A percentile compares a stretch with the other conserved stretches of the same genome.
These are phyloP conservation scores for Oncopodura yosiiana DNA, from an alignment of 1,140 invertebrate species.

Conservation along the genomic window DNA sequence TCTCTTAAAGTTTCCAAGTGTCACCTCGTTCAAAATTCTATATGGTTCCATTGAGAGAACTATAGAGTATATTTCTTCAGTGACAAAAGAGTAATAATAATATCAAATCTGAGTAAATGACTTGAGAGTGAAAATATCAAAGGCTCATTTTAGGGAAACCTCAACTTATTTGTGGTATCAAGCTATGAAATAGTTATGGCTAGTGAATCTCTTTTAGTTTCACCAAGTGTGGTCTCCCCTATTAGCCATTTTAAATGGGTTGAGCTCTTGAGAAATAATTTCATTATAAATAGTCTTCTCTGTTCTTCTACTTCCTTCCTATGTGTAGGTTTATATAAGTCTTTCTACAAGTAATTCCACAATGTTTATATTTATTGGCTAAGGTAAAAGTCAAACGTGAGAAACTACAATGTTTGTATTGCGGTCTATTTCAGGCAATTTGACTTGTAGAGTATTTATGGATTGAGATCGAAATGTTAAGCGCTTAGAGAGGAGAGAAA, in stretches of 20 bases:
- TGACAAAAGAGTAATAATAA: conserved; percentile 27
- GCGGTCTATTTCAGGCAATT: neutral
- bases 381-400: neutral
- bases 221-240: too few species aligned
- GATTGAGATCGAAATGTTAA: neutral
- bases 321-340: neutral
- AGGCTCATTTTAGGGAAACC: conserved; percentile 17
- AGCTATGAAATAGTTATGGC: too few species aligned
- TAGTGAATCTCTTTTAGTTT: too few species aligned
- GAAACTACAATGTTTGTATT: neutral
- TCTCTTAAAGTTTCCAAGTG: too few species aligned
- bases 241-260: neutral
- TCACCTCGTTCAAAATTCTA: conserved; percentile 20
- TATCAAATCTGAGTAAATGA: conserved; percentile 15
- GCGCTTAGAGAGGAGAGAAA: neutral
- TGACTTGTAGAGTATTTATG: neutral
- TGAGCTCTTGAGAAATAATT: neutral
- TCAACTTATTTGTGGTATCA: neutral
- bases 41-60: conserved; percentile 12
- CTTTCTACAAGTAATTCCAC: neutral
- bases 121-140: conserved; percentile 20
- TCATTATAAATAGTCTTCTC: neutral
- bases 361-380: neutral
- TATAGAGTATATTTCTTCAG: conserved; percentile 15
- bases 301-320: neutral